Evolutionary conservation across 2,113 vertebrate genomes (phyloP), one percentile per base, ranked within the genome.

Genomic region (Paracanthobrama guichenoti): DNA sequence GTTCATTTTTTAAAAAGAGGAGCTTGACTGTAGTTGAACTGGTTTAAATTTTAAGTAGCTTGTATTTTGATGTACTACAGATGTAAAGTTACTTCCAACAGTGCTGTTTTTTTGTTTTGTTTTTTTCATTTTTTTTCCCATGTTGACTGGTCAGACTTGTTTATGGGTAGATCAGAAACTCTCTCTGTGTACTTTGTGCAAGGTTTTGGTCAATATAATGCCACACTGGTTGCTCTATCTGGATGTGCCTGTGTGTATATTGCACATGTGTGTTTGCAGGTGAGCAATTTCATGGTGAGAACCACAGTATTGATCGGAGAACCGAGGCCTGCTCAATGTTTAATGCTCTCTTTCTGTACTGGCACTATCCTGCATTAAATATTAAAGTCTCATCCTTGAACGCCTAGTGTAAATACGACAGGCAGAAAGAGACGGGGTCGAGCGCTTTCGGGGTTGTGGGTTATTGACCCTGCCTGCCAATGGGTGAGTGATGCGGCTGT

Each of bases 281-380:
- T 87, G 83, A 88, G 88, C 88, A 86, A 89, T 88, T 85, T 86
- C 83, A 84, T 83, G 85, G 81, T 83, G 75, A 88, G 85, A 79
- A 57, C 66, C 76, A 67, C 71, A 22, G 48, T 88, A 88, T 88
- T 72, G 87, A 88, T 88, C 72, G 28, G 55, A 83, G 55, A 83
- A 83, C 81, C 14, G 60, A 73, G 83, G 46, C 69, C 86, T 83
- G 76, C 57, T 89, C 85, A 88, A 88, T 89, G 86, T 88, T 89
- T 88, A 89, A 88, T 89, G 88, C n/a, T 48, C 85, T 85, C 82
- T 84, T 88, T 88, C 86, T 88, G 77, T 83, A 86, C 85, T 67
- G 88, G 86, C 86, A 89, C 76, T 59, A 59, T 83, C 80, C 44
- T 39, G 85, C 84, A 87, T 88, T 86, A 85, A 78, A 87, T 85